These are phyloP conservation scores for Malacoctenus gilli DNA, from an alignment of 2,797 vertebrate species.

Conservation along the genomic window DNA sequence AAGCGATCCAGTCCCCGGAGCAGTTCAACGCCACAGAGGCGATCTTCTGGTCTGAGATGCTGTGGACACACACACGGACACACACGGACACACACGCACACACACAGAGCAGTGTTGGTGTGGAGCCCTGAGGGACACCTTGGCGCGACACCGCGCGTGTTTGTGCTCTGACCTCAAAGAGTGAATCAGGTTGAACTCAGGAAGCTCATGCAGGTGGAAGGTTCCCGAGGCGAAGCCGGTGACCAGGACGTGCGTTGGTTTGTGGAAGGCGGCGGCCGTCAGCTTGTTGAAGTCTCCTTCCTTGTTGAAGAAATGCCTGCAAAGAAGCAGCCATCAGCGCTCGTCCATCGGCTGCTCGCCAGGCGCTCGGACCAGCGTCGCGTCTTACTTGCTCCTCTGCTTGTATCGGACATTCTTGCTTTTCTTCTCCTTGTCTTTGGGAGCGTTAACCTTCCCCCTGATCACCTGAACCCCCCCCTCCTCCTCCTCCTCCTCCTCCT, in stretches of 20 bases:
- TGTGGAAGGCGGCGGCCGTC: slow-evolving; percentile 90
- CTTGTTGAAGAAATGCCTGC: slow-evolving; percentile 96
- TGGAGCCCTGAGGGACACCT: no score
- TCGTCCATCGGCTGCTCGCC: no score
- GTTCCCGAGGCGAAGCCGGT: slow-evolving; percentile 93
- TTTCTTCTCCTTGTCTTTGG: slow-evolving; percentile 70
- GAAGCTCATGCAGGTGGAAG: slow-evolving; percentile 98
- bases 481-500: slow-evolving; percentile 45
- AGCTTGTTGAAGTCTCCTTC: slow-evolving; percentile 92
- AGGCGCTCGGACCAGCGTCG: no score
- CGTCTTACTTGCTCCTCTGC: slow-evolving; percentile 86
- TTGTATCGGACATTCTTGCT: slow-evolving; percentile 86
- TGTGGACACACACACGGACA: slow-evolving; percentile 48
- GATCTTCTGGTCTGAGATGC: slow-evolving; percentile 94
- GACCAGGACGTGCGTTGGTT: slow-evolving; percentile 88
- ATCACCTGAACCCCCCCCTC: slow-evolving; percentile 82
- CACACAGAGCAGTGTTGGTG: no score
- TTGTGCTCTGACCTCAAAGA: slow-evolving; percentile 91
- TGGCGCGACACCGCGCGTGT: no score
- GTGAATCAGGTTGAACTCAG: slow-evolving; percentile 94
- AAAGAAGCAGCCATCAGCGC: no score
- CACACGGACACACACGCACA: no score
- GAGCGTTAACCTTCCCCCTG: slow-evolving; percentile 78
- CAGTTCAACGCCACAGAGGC: slow-evolving; percentile 87
- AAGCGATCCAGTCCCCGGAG: slow-evolving; percentile 95